These are phyloP conservation scores for Vanessa atalanta DNA, from an alignment of 1,140 invertebrate genomes.

Conservation along the genomic window DNA sequence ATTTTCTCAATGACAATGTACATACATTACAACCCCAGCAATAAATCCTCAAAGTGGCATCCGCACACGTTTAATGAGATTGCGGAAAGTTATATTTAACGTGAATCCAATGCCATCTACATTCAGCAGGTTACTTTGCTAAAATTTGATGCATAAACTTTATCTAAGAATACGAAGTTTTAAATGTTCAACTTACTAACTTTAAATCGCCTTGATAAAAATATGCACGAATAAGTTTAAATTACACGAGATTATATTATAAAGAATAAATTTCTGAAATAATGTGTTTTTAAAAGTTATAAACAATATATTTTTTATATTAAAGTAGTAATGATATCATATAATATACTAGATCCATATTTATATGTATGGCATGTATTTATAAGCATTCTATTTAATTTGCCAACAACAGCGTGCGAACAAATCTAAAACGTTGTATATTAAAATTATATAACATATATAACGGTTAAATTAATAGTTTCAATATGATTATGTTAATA, in stretches of 20 bases:
- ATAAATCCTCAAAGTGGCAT: conserved; percentile 13
- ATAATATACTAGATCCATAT: too few species aligned
- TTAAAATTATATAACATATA: too few species aligned
- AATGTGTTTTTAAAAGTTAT: too few species aligned
- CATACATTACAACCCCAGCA: conserved; percentile 11
- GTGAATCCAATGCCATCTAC: conserved; percentile 4
- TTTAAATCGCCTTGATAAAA: background rate
- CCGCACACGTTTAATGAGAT: conserved; percentile 14
- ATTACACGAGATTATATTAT: background rate
- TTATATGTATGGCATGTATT: too few species aligned
- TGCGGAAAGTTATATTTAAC: conserved; percentile 12
- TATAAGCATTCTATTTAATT: too few species aligned
- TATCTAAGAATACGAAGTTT: conserved; percentile 9
- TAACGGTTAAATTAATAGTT: too few species aligned
- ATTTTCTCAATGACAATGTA: conserved; percentile 10
- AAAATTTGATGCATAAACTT: conserved; percentile 13
- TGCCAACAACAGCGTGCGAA: too few species aligned
- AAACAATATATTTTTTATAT: too few species aligned
- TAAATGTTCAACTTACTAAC: background rate
- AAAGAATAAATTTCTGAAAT: too few species aligned
- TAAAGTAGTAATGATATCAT: too few species aligned
- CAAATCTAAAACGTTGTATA: too few species aligned
- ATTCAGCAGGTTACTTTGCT: background rate
- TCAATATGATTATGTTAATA: too few species aligned
- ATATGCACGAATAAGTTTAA: background rate